Base-by-base conservation (phyloP, 2,888 invertebrate species). In the Blastobasis lacticolella region DNA sequence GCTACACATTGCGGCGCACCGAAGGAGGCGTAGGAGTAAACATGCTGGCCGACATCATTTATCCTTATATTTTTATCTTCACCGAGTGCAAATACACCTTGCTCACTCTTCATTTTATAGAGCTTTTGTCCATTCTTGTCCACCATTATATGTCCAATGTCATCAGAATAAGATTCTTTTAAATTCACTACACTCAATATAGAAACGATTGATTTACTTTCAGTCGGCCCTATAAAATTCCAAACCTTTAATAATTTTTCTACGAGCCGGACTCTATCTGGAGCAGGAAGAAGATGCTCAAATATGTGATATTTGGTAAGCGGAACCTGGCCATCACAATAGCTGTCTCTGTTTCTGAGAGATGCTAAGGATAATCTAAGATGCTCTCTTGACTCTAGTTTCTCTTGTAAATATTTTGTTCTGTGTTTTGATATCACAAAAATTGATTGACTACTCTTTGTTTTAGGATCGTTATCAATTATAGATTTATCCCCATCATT, bases 41-140 rank as follows among this genome's bases (percentile, higher is more conserved):
- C 52, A 51, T 64, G 61, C 37, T 60, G 49, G 1, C 63, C 61
- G 42, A 69, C 71, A 40, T 73, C 69, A 10, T 50, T 48, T 5
- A 71, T 23, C 23, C 23, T 23, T 23, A 23, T 23, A 23, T 23
- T 23, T 23, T 23, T 23, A 23, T 23, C 23, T 23, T 23, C 23
- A 23, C 23, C 23, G 23, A 2, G 23, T 23, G 1, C 23, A 23
- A 23, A 23, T 23, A 23, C 23, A 23, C 23, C 23, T 9, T 53
- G 49, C 10, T 65, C 63, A 5, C 53, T 46, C 10, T 52, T 43
- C 38, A 38, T 49, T 9, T 47, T 57, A 45, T 71, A 73, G 53
- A 72, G 54, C 54, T 73, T 73, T 54, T 69, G 64, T 4, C 67
- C 71, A 54, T 63, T 55, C 54, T 64, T 63, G 49, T 73, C 71